Evolutionary conservation across 1,140 invertebrate species (phyloP), one percentile per base, ranked within the genome.

Genomic region (Polyergus mexicanus): DNA sequence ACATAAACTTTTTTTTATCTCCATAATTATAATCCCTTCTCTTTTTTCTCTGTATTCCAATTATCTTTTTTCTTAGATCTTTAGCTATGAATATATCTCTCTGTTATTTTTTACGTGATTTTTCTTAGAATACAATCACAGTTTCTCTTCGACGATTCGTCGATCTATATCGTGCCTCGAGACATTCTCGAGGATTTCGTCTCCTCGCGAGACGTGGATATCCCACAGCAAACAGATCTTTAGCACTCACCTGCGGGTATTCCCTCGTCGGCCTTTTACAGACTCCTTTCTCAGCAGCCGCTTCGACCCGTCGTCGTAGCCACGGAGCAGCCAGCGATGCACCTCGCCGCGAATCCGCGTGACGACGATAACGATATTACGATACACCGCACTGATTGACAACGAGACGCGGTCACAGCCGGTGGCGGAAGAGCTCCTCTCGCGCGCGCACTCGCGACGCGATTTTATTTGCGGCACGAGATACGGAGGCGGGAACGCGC

Each of bases 171-270:
- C 5, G 41, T 16, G 62, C n/a, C 22, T 69, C 28, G 4, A 68
- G 44, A 16, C 22, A 69, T 69, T 35, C 51, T 58, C 35, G 66
- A 72, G 54, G 54, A 72, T 72, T 54, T 32, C 54, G 62, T 80
- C 44, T 54, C 76, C 11, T 8, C 13, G 25, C 13, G 63, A 80
- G 76, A 38, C 66, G 25, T 16, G 22, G 8, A 71, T 71, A 81
- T 38, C 38, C 62, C 54, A n/a, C 25, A 54, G 78, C 51, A 38
- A 32, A 81, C 51, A 35, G 51, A 81, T 81, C 77, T 81, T 68
- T 58, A 22, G 7, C 54, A 81, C 78, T 81, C 68, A 81, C 78
- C 78, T 81, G 66, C 66, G 51, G 38, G 63, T 58, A 28, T 68
- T 69, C n/a, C 32, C 44, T 80, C 44, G 76, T 80, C 76, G n/a